Percentiles rank a stretch among this genome's conserved stretches.
Evolutionary conservation across 2,888 invertebrate species (phyloP).

Genomic region (Lasioglossum lativentre): DNA sequence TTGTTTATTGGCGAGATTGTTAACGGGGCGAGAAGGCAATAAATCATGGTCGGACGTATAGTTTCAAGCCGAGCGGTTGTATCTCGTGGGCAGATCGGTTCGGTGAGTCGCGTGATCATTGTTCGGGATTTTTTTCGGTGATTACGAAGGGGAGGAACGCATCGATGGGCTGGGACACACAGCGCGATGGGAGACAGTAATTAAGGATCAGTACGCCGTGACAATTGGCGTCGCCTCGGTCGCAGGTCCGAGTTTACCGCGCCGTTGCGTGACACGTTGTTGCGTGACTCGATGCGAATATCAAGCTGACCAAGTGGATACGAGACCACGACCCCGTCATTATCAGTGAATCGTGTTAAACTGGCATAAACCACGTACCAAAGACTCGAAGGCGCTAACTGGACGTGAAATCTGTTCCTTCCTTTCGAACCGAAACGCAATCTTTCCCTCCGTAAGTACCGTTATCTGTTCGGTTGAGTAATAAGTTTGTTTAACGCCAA

Average conservation of each 20-base stretch:
- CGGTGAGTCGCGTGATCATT: constrained; percentile 50
- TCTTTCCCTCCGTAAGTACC: constrained; percentile 8
- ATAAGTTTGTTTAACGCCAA: constrained; percentile 38
- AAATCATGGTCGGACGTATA: neutral
- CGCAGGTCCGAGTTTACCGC: constrained; percentile 24
- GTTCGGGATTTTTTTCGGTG: constrained; percentile 35
- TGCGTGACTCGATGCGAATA: constrained; percentile 73
- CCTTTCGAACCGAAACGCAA: constrained; percentile 33
- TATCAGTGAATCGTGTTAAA: constrained; percentile 78
- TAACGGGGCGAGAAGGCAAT: neutral
- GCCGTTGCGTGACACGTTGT: constrained; percentile 53
- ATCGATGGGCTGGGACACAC: constrained; percentile 4
- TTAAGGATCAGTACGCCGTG: constrained; percentile 65
- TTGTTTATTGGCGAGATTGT: neutral
- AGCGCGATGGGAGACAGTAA: constrained; percentile 61
- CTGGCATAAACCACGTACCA: constrained; percentile 70
- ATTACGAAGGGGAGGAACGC: constrained; percentile 34
- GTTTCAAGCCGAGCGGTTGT: constrained; percentile 18
- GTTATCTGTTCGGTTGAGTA: constrained; percentile 26
- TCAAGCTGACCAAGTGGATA: constrained; percentile 75
- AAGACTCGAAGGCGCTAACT: constrained; percentile 64
- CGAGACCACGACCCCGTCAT: constrained; percentile 76
- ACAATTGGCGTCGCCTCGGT: constrained; percentile 57
- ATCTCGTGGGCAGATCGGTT: constrained; percentile 58
- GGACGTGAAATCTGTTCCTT: constrained; percentile 59